A percentile compares a stretch with the other conserved stretches of the same genome.
Conservation (phyloP, 2,888 invertebrate genomes). For the Gibbula magus region DNA sequence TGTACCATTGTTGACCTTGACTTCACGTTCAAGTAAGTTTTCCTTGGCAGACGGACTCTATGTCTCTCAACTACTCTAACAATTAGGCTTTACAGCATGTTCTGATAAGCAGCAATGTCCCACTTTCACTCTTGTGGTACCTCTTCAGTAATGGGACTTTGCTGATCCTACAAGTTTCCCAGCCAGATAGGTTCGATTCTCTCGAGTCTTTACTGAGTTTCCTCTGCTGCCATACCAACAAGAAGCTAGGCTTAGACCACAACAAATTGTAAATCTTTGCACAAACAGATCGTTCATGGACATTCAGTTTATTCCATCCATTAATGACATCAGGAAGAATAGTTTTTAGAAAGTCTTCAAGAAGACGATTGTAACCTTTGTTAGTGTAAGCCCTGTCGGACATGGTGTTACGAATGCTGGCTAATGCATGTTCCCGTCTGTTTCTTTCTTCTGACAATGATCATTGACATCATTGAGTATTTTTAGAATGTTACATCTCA, state of each 20-base stretch:
- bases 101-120: slow-evolving; percentile 36
- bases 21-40: slow-evolving; percentile 29
- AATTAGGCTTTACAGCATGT: slow-evolving; percentile 37
- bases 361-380: background rate
- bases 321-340: too few species aligned
- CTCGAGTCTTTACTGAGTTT: slow-evolving; percentile 36
- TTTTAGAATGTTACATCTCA: slow-evolving; percentile 26
- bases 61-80: slow-evolving; percentile 39
- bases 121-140: slow-evolving; percentile 44
- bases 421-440: background rate
- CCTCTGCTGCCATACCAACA: slow-evolving; percentile 43
- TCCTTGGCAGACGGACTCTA: slow-evolving; percentile 32
- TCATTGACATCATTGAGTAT: background rate
- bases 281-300: too few species aligned
- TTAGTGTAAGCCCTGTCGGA: slow-evolving; percentile 41
- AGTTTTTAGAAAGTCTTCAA: background rate
- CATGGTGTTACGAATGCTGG: slow-evolving; percentile 42
- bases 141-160: slow-evolving; percentile 36
- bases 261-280: too few species aligned
- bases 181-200: slow-evolving; percentile 37
- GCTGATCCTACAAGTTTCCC: slow-evolving; percentile 40
- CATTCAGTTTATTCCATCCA: too few species aligned
- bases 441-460: slow-evolving; percentile 22
- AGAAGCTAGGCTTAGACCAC: slow-evolving; percentile 27
- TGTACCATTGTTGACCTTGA: background rate